A percentile compares a stretch with the other conserved stretches of the same genome.
These are phyloP conservation scores for Clarias macrocephalus DNA, from an alignment of 2,113 vertebrate genomes.

Conservation along the genomic window DNA sequence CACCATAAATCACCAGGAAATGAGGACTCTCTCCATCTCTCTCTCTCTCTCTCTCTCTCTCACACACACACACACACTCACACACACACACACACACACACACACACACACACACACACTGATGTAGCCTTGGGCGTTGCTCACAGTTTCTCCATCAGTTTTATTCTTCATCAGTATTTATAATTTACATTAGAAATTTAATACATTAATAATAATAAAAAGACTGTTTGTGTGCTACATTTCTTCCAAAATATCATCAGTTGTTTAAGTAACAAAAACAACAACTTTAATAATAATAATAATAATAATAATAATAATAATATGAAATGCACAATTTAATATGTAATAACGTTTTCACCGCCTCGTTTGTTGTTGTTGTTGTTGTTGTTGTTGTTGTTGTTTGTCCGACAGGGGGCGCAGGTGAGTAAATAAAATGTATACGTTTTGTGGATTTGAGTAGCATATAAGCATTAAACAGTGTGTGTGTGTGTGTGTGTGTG, in stretches of 20 bases:
- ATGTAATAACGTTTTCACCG: too few species aligned
- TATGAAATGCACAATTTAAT: background rate
- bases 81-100: conserved; percentile 10
- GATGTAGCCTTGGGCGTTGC: background rate
- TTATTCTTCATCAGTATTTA: background rate
- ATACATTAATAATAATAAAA: background rate
- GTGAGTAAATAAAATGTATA: background rate
- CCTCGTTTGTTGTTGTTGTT: background rate
- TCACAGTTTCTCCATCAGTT: background rate
- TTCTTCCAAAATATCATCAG: background rate
- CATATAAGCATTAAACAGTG: too few species aligned
- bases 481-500: background rate
- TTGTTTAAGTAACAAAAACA: background rate
- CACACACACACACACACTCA: conserved; percentile 6
- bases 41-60: background rate
- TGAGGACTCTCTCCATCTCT: conserved; percentile 81
- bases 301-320: background rate
- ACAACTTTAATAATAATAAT: too few species aligned
- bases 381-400: background rate
- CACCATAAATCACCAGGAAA: conserved; percentile 96
- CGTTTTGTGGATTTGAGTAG: background rate
- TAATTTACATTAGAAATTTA: background rate
- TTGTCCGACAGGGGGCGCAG: background rate
- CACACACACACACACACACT: conserved; percentile 12
- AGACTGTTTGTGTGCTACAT: too few species aligned